Conservation (phyloP, 2,888 invertebrate species). For the Mythimna loreyi region DNA sequence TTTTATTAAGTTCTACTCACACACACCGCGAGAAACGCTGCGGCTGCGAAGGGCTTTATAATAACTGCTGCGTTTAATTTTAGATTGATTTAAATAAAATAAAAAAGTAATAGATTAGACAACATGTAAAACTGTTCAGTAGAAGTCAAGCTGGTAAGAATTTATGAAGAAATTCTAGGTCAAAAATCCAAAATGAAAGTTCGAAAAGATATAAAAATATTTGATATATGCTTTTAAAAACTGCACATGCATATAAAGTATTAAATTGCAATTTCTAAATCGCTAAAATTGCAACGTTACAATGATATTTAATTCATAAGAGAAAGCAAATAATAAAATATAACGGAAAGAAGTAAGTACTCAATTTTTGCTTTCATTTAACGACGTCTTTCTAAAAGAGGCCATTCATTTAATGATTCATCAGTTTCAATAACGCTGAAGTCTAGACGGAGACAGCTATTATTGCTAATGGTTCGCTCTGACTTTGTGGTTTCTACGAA, state of each 20-base stretch:
- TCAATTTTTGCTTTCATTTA: conserved; percentile 67
- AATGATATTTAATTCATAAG: conserved; percentile 54
- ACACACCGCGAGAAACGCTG: conserved; percentile 80
- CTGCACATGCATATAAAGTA: neutral
- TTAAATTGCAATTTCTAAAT: conserved; percentile 31
- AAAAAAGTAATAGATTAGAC: neutral
- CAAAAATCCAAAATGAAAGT: conserved; percentile 13
- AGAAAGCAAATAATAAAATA: conserved; percentile 61
- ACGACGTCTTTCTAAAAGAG: conserved; percentile 42
- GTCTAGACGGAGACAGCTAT: conserved; percentile 29
- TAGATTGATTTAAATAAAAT: neutral
- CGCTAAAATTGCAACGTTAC: conserved; percentile 34
- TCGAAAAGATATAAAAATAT: conserved; percentile 9
- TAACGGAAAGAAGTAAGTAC: conserved; percentile 44
- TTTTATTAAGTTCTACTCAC: conserved; percentile 83
- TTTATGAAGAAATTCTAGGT: conserved; percentile 9
- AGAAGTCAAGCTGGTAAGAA: conserved; percentile 1
- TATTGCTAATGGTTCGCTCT: conserved; percentile 19
- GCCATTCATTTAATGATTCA: conserved; percentile 48
- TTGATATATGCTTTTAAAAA: conserved; percentile 11
- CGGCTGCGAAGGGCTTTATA: conserved; percentile 72
- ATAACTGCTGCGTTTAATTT: neutral
- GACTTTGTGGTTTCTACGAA: conserved; percentile 1
- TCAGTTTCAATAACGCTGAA: conserved; percentile 26
- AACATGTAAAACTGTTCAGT: neutral